Base-by-base conservation (phyloP, 2,113 vertebrate genomes). In the Collichthys lucidus region DNA sequence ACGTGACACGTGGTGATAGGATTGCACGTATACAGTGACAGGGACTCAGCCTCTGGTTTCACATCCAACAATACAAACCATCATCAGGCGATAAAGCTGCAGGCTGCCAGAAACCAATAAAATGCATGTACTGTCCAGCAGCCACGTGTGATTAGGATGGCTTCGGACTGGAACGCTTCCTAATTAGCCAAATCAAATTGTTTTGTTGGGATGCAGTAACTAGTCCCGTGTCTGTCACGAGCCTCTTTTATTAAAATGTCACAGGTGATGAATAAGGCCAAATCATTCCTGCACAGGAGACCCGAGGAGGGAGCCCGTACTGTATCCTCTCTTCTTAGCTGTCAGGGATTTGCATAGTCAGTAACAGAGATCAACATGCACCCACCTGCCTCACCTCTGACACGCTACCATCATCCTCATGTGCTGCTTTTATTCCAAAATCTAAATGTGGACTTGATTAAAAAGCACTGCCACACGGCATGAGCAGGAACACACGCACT, bases 181-280 rank as follows among this genome's bases (percentile, higher is more conserved):
- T 52, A 86, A 90, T 82, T 73, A 87, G 61, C 71, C 74, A 79
- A 89, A 76, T 87, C 81, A 79, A 91, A 92, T 83, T 83, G 82
- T 90, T 90, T 87, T 79, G 77, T 71, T 78, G 74, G 59, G 74
- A 89, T 64, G 80, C 83, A 73, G 68, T 70, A 68, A 79, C 61
- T 46, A 50, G 71, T 77, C 75, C 52, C 16, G 24, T 73, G 71
- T 57, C 80, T 40, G 29, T 89, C 74, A 87, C 56, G 61, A 66
- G 74, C 63, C 73, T 62, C 72, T 87, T 65, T 85, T 85, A 89
- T 91, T 89, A 91, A 92, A 91, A 88, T 79, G 90, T 87, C 91
- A 89, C 63, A 11, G 77, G 82, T 91, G 93, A 91, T 86, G 81
- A 92, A 91, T 90, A 85, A 83, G 77, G 75, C 68, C 65, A 68